These are phyloP conservation scores for Bombyx mori DNA, from an alignment of 1,140 invertebrate species.

Conservation along the genomic window ASM3026992v2 NC_085112.1:6196001-6196500, in stretches of 20 bases:
- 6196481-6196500: slow-evolving; percentile 58
- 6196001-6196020: no score
- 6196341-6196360: slow-evolving; percentile 68
- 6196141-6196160: no score
- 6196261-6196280: slow-evolving; percentile 4
- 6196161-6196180: no score
- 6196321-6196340: slow-evolving; percentile 50
- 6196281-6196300: slow-evolving; percentile 4
- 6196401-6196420: slow-evolving; percentile 65
- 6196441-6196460: slow-evolving; percentile 70
- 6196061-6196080: no score
- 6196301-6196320: slow-evolving; percentile 23
- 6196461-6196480: slow-evolving; percentile 33
- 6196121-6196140: no score
- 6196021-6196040: no score
- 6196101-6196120: no score
- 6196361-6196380: slow-evolving; percentile 71
- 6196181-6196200: no score
- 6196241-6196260: slow-evolving; percentile 9
- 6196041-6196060: no score
- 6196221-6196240: background rate
- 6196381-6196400: slow-evolving; percentile 70
- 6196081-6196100: no score
- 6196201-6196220: no score
- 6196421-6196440: slow-evolving; percentile 68